Percentiles rank a stretch among this genome's conserved stretches.
phyloP scores from a whole-genome alignment of 2,797 vertebrate species.

The Prionace glauca region DNA sequence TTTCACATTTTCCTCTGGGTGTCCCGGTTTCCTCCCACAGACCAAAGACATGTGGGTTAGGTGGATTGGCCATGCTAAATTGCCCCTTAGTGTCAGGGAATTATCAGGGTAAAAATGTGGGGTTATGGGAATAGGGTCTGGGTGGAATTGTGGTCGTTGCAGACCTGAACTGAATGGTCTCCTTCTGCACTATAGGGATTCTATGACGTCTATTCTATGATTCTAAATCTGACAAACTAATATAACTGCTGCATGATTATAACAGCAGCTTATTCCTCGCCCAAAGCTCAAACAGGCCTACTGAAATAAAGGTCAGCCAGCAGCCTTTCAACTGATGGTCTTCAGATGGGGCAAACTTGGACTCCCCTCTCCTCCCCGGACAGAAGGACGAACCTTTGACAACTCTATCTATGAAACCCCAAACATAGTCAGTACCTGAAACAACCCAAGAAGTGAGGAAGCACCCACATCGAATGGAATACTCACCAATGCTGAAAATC shows the following conservation, averaged over 20 bases:
- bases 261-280: background rate
- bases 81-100: no score
- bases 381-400: no score
- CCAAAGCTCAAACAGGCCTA: background rate
- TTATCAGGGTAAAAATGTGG: no score
- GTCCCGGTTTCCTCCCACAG: no score
- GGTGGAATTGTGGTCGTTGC: no score
- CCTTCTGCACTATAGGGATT: no score
- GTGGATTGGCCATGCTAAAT: no score
- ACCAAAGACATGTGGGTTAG: no score
- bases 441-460: constrained; percentile 12
- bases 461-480: background rate
- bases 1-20: no score
- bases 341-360: background rate
- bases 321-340: background rate
- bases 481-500: background rate
- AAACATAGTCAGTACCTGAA: background rate
- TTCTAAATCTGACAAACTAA: background rate
- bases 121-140: no score
- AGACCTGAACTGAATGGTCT: no score
- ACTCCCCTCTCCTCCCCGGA: background rate
- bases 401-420: background rate
- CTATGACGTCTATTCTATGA: no score
- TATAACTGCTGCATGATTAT: background rate
- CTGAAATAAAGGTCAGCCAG: background rate